Base-by-base conservation (phyloP, 2,888 invertebrate genomes). In the Corbicula japonica region DNA sequence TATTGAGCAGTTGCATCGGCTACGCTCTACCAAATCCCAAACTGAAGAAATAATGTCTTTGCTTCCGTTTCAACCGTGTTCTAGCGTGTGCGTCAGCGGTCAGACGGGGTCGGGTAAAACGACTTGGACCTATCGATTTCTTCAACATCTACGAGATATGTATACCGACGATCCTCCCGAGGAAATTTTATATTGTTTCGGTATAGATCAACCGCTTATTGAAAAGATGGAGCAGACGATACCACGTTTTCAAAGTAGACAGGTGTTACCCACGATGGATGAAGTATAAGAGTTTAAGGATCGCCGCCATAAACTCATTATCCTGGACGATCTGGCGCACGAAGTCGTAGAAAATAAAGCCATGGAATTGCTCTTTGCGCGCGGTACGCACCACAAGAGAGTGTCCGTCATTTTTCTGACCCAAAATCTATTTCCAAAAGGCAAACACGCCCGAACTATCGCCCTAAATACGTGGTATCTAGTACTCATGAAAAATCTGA, bases 321-420 rank as follows among this genome's bases (percentile, higher is more conserved):
- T 77, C 26, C 46, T 77, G 1, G 77, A 72, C 38, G 77, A 77
- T 58, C 26, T 77, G n/a, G 63, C 69, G 35, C 77, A 77, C 34
- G 62, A 72, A 18, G 73, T 73, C 1, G 30, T 77, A 41, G 1
- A 34, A 32, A 35, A 60, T n/a, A 56, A 44, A 44, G 63, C 63
- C 3, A 72, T 72, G 72, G 72, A 72, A 46, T 41, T 71, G 28
- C 28, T 41, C 34, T 71, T 56, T 61, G 71, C 46, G 15, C 78
- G 63, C 26, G 72, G 78, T 8, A 58, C 56, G 0, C 78, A 78
- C 32, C 73, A 78, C 21, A 60, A 32, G 69, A 21, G 63, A 10
- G 46, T 75, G 8, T 62, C 54, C 34, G 62, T 71, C n/a, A 62
- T 71, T n/a, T 23, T 60, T 1, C 18, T 74, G 2, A 54, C 66